Evolutionary conservation across 64 coral and sea anemone species (phyloP).

Genomic region (Montipora sp.): DNA sequence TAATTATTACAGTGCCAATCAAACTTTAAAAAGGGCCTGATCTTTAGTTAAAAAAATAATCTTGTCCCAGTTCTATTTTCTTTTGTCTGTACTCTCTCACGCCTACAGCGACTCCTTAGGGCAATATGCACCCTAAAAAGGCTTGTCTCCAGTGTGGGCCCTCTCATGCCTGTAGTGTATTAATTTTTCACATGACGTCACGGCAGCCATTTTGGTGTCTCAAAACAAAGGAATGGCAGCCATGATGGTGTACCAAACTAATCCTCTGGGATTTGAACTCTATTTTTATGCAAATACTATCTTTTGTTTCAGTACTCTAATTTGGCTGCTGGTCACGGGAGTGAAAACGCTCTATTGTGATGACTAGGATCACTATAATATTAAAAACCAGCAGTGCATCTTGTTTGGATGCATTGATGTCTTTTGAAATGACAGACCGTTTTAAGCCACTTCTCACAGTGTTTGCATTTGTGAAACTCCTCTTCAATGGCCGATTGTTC

Average conservation of each 20-base stretch:
- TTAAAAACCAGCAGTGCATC: constrained; percentile 5
- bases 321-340: no score
- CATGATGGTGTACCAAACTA: no score
- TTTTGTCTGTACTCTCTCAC: neutral
- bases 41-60: no score
- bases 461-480: neutral
- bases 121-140: neutral
- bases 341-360: neutral
- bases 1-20: no score
- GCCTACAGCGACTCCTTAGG: neutral
- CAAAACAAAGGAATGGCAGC: no score
- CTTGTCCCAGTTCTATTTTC: neutral
- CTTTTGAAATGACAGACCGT: neutral
- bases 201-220: no score
- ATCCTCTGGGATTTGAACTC: no score
- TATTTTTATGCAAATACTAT: no score
- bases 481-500: neutral
- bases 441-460: neutral
- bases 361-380: neutral
- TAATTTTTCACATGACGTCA: no score
- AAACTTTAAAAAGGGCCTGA: no score
- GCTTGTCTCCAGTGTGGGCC: neutral
- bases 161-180: neutral
- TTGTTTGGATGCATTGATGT: constrained; percentile 20
- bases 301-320: no score